Evolutionary conservation across 2,113 vertebrate genomes (phyloP), one percentile per base, ranked within the genome.

Genomic region (Ameiurus melas): DNA sequence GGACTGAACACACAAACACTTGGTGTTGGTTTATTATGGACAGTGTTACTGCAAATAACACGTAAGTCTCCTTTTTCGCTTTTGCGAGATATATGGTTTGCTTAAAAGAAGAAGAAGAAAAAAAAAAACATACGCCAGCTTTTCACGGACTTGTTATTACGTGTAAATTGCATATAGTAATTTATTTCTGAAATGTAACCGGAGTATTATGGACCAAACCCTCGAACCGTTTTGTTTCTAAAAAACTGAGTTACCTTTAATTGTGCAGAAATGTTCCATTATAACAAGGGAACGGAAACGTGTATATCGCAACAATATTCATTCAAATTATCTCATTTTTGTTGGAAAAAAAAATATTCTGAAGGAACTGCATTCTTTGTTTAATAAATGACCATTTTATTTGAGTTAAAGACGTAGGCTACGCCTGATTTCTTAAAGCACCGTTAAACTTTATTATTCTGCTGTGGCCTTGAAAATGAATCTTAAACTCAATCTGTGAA

Each of bases 121-220:
- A 95, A 94, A 2, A 17, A 6, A 68, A 4, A n/a, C 90, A 90
- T 96, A 93, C 94, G 94, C 91, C 94, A 94, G 93, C 94, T 92
- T 96, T 95, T 93, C 94, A 95, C 96, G 96, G 96, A 97, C 96
- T 97, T 97, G 95, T 96, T 94, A 96, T 95, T 94, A 96, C 96
- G 94, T 99, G 97, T 99, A 99, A 97, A 98, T 97, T 97, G 96
- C 97, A 96, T 96, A 98, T 98, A 99, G 97, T 99, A 99, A 99
- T 99, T 99, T 99, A 99, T 99, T 98, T 96, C 95, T 97, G 94
- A 97, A 96, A 95, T 97, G 96, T 98, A 97, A 96, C 96, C 95
- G 95, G 96, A 60, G 96, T 97, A 95, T 96, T 96, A 95, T 93
- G 97, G 98, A 99, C 98, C 98, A 99, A 99, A 98, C 95, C 95